These are phyloP conservation scores for Gorsachius magnificus DNA, from an alignment of 2,797 vertebrate species.

Conservation along the genomic window DNA sequence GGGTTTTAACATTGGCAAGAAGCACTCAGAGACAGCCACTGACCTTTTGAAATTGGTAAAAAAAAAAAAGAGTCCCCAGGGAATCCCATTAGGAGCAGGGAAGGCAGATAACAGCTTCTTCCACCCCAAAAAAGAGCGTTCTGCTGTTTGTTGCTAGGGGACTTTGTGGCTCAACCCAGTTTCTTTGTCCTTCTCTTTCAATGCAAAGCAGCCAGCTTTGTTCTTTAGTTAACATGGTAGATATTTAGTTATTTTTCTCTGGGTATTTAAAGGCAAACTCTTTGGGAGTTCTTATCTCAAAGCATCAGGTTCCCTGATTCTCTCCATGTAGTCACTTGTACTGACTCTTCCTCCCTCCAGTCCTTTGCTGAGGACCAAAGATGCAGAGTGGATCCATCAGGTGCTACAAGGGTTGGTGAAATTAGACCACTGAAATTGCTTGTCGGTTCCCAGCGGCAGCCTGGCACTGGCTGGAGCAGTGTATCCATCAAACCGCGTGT, in stretches of 20 bases:
- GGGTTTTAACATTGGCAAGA: constrained; percentile 8
- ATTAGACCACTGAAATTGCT: background rate
- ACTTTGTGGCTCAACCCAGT: background rate
- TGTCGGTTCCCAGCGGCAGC: background rate
- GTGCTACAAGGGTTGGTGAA: background rate
- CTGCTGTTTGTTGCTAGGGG: background rate
- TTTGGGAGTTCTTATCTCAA: background rate
- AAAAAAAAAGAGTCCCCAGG: constrained; percentile 32
- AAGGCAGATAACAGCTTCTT: background rate
- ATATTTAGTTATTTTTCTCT: background rate
- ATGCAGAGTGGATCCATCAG: background rate
- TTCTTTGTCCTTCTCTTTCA: background rate
- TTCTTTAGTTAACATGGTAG: background rate
- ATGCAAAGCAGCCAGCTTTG: background rate
- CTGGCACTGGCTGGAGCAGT: background rate
- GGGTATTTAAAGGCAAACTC: background rate
- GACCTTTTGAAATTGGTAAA: constrained; percentile 45
- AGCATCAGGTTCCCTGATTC: background rate
- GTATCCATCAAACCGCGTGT: background rate
- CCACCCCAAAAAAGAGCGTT: background rate
- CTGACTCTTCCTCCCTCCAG: background rate
- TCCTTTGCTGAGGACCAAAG: background rate
- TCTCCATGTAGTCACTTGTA: background rate
- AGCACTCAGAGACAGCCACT: background rate
- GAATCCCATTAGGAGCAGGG: constrained; percentile 25